Conservation (phyloP, 2,888 invertebrate genomes). For the Congeria kusceri region DNA sequence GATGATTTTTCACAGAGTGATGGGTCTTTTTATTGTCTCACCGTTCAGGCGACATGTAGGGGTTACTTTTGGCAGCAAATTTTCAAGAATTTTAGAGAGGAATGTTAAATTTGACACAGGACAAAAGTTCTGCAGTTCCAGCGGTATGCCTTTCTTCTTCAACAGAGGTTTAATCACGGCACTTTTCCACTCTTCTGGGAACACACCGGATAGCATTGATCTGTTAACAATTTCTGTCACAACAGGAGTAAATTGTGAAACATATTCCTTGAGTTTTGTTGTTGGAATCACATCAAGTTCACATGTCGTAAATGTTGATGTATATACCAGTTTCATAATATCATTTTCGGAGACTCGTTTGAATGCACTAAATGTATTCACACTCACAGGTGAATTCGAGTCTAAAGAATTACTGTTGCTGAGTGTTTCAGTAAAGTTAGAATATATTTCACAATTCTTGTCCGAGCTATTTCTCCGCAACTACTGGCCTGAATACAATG, state of each 20-base stretch:
- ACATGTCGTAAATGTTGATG: conserved; percentile 27
- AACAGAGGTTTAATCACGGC: conserved; percentile 36
- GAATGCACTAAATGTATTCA: conserved; percentile 12
- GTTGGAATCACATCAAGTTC: conserved; percentile 27
- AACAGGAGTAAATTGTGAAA: conserved; percentile 13
- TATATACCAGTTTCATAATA: conserved; percentile 1
- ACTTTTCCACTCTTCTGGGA: conserved; percentile 16
- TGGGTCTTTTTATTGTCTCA: too few relatives aligned
- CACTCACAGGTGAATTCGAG: too few relatives aligned
- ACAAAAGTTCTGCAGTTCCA: conserved; percentile 16
- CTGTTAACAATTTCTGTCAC: conserved; percentile 27
- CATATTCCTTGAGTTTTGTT: conserved; percentile 15
- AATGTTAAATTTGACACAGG: conserved; percentile 15
- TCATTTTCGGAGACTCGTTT: conserved; percentile 11
- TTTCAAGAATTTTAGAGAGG: conserved; percentile 17
- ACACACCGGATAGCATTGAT: conserved; percentile 15
- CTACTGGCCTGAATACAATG: too few relatives aligned
- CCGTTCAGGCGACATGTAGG: too few relatives aligned
- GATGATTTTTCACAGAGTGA: too few relatives aligned
- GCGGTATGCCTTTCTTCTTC: conserved; percentile 16
- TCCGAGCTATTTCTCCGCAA: too few relatives aligned
- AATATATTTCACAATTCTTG: too few relatives aligned
- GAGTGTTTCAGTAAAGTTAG: too few relatives aligned
- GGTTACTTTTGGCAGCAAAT: too few relatives aligned
- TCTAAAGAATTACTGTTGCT: too few relatives aligned